Conservation (phyloP, 1,140 invertebrate species). For the Colletes latitarsis region DNA sequence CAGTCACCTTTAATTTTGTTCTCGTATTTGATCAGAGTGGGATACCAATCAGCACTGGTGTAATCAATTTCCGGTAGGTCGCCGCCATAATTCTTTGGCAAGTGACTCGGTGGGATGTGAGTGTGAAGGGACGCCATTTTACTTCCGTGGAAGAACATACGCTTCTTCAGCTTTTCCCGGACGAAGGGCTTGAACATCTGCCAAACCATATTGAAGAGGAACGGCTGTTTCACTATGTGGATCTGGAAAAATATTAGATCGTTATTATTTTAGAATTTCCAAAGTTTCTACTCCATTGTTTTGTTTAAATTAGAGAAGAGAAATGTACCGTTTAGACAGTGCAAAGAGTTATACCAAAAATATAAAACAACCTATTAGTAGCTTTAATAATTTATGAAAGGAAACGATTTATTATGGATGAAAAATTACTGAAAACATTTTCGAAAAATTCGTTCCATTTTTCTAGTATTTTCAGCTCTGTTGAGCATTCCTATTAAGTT, state of each 20-base stretch:
- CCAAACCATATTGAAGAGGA: slow-evolving; percentile 94
- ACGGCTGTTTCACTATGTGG: slow-evolving; percentile 94
- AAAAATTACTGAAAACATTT: too few relatives aligned
- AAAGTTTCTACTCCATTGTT: too few relatives aligned
- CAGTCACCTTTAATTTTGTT: slow-evolving; percentile 82
- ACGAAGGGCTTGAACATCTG: slow-evolving; percentile 94
- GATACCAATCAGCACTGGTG: slow-evolving; percentile 87
- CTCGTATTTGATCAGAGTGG: slow-evolving; percentile 83
- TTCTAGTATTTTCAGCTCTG: too few relatives aligned
- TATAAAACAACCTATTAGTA: too few relatives aligned
- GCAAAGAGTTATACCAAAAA: too few relatives aligned
- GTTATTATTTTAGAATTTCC: too few relatives aligned
- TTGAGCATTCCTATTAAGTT: too few relatives aligned
- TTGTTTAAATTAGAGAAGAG: too few relatives aligned
- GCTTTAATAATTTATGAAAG: too few relatives aligned
- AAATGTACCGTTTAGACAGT: too few relatives aligned
- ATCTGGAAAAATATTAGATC: slow-evolving; percentile 73
- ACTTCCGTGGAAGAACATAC: slow-evolving; percentile 89
- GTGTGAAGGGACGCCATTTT: slow-evolving; percentile 88
- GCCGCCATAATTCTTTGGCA: slow-evolving; percentile 90
- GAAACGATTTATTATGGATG: too few relatives aligned
- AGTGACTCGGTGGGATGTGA: slow-evolving; percentile 84
- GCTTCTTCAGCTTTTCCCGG: slow-evolving; percentile 89
- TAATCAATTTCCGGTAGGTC: slow-evolving; percentile 88
- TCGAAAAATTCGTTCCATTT: too few relatives aligned